Percentiles rank a stretch among this genome's conserved stretches.
phyloP scores from a whole-genome alignment of 1,140 invertebrate genomes.

The Polypedilum vanderplanki region DNA sequence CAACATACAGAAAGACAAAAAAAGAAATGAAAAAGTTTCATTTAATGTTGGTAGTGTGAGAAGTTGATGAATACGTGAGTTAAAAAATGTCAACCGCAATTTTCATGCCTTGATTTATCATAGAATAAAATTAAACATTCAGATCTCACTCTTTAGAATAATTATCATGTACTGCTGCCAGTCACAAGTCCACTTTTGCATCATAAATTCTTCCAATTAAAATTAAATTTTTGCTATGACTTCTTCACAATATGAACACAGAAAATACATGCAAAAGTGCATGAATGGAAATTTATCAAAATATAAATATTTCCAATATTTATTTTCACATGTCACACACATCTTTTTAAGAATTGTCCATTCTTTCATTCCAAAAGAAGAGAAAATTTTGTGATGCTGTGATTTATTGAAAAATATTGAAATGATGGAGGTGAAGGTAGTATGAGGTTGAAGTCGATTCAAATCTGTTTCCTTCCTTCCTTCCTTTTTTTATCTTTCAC shows the following conservation, averaged over 20 bases:
- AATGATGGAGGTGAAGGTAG: neutral
- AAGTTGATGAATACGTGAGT: conserved; percentile 1
- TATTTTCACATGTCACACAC: neutral
- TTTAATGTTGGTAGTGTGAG: neutral
- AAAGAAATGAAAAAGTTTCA: neutral
- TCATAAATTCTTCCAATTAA: neutral
- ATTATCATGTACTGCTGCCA: conserved; percentile 20
- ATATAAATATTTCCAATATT: neutral
- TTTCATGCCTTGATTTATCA: neutral
- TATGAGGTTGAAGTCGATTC: neutral
- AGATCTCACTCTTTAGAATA: neutral
- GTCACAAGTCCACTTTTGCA: neutral
- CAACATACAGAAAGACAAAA: neutral
- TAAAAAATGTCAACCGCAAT: conserved; percentile 6
- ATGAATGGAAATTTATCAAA: no score
- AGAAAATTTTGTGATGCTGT: neutral
- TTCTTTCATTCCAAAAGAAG: neutral
- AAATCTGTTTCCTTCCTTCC: neutral
- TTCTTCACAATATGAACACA: neutral
- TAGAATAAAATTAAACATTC: neutral
- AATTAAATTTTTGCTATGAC: neutral
- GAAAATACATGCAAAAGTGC: neutral
- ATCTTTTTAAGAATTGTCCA: conserved; percentile 6
- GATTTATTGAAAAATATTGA: conserved; percentile 12
- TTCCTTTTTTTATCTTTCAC: no score